Evolutionary conservation across 2,888 invertebrate genomes (phyloP).

Genomic region (Aporophyla nigra): DNA sequence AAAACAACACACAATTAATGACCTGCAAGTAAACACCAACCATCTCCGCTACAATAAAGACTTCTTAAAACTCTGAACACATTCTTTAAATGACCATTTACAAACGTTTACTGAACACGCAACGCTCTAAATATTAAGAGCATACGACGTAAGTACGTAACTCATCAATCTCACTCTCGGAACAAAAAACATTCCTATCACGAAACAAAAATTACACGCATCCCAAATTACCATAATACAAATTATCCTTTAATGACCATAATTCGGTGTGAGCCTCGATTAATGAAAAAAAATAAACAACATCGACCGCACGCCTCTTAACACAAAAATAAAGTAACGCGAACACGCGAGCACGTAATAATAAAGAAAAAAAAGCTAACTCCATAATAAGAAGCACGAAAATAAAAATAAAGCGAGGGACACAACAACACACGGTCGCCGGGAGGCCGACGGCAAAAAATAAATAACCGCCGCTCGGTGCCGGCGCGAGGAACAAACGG

Average conservation of each 20-base stretch:
- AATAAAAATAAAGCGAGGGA: conserved; percentile 90
- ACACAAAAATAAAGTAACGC: conserved; percentile 90
- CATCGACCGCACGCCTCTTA: conserved; percentile 87
- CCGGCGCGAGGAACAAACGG: conserved; percentile 90
- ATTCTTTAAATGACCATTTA: conserved; percentile 63
- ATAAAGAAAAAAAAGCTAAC: conserved; percentile 86
- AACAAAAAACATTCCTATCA: conserved; percentile 88
- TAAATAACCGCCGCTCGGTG: conserved; percentile 89
- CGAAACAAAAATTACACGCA: conserved; percentile 90
- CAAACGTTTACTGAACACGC: conserved; percentile 72
- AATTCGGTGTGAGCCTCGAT: conserved; percentile 89
- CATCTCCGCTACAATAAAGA: conserved; percentile 51
- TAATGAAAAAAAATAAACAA: conserved; percentile 84
- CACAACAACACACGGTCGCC: conserved; percentile 91
- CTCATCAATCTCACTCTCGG: conserved; percentile 83
- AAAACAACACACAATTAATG: conserved; percentile 50
- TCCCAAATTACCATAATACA: conserved; percentile 90
- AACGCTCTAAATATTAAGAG: conserved; percentile 68
- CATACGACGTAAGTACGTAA: conserved; percentile 48
- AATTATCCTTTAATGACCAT: conserved; percentile 91
- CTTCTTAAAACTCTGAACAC: conserved; percentile 48
- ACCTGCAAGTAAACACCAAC: conserved; percentile 26
- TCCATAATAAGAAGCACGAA: conserved; percentile 91
- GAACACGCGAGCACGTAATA: conserved; percentile 90
- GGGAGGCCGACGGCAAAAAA: conserved; percentile 90